Evolutionary conservation across 2,888 invertebrate genomes (phyloP).

Genomic region (Myopa tessellatipennis): DNA sequence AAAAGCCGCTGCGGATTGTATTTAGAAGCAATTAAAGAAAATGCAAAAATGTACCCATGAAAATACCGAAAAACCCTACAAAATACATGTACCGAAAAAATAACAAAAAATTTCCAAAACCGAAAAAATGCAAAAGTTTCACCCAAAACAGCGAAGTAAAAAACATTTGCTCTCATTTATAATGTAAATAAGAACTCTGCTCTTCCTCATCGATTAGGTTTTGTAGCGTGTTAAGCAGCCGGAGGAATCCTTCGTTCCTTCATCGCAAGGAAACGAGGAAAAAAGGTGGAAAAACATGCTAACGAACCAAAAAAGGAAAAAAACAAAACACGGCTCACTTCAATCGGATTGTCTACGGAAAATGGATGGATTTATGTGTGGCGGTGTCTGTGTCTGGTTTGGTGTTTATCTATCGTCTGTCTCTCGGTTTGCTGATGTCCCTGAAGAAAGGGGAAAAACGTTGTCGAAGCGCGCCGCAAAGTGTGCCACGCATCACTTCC

Average conservation of each 20-base stretch:
- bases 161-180: conserved; percentile 28
- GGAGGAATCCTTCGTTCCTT: conserved; percentile 7
- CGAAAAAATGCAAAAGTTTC: neutral
- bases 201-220: conserved; percentile 5
- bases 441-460: no score
- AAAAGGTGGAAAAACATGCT: conserved; percentile 1
- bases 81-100: neutral
- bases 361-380: no score
- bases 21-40: conserved; percentile 35
- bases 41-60: conserved; percentile 17
- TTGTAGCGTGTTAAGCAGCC: neutral
- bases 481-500: no score
- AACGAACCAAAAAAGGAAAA: conserved; percentile 15
- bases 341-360: neutral
- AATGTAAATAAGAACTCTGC: conserved; percentile 28
- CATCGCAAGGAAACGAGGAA: neutral
- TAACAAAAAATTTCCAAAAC: neutral
- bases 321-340: neutral
- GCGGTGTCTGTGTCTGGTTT: no score
- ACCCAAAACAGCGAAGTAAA: neutral
- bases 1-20: neutral
- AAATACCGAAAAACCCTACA: neutral
- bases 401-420: neutral
- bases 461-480: no score
- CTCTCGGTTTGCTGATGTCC: neutral